Conservation (phyloP, 2,113 vertebrate genomes). For the Trogon surrucura region DNA sequence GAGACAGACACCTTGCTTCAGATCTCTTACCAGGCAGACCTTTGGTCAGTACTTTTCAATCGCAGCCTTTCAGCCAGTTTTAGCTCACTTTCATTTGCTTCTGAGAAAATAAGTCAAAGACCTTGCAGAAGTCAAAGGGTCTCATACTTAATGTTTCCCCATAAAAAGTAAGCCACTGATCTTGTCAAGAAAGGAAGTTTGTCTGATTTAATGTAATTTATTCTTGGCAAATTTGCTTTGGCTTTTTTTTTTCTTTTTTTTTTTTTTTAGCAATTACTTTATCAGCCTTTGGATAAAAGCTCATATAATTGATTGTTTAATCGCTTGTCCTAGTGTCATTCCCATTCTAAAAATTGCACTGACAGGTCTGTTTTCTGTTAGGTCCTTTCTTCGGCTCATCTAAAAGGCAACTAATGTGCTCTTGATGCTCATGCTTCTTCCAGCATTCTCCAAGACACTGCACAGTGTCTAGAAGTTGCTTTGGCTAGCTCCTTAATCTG, state of each 20-base stretch:
- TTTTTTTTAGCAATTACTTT: neutral
- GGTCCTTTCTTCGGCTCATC: neutral
- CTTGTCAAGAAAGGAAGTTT: neutral
- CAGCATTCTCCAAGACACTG: neutral
- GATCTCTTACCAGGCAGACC: neutral
- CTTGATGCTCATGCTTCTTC: neutral
- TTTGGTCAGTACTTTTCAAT: neutral
- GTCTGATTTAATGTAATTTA: neutral
- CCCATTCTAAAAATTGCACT: neutral
- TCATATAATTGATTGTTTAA: neutral
- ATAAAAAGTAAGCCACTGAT: neutral
- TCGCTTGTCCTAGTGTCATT: neutral
- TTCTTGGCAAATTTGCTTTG: neutral
- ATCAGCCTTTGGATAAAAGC: neutral
- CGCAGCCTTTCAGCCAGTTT: neutral
- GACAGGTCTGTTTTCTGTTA: neutral
- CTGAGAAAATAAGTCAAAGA: neutral
- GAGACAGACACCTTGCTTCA: conserved; percentile 38
- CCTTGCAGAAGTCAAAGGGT: neutral
- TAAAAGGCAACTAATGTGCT: neutral
- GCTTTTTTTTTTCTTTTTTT: neutral
- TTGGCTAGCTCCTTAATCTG: neutral
- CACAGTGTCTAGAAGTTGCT: neutral
- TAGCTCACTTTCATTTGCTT: neutral
- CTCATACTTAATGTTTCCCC: neutral